Evolutionary conservation across 2,797 vertebrate species (phyloP), one percentile per base, ranked within the genome.

Genomic region (Propithecus deckenii): DNA sequence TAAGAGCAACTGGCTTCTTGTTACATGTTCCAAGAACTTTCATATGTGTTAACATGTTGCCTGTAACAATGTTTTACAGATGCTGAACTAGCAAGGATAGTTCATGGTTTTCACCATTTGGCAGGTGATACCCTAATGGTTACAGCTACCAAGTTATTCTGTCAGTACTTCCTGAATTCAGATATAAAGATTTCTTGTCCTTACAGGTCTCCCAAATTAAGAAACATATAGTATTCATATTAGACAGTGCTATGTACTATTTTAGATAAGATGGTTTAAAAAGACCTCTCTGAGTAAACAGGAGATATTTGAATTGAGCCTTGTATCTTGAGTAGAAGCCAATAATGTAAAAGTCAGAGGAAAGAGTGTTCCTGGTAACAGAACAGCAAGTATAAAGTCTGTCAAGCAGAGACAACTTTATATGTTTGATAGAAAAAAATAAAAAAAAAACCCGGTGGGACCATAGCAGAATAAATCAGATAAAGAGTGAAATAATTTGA

Each of bases 311-410:
- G 48, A 97, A 74, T 4, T 32, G 13, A 89, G 14, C 2, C n/a
- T 79, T 86, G 85, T 85, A 74, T 80, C n/a, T 87, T 95, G 23
- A 81, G 30, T 48, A 81, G 52, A 88, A 91, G 20, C 15, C 48
- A 91, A 78, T 38, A 79, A 71, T 30, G 3, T 38, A 59, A 94
- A 61, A 55, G n/a, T 72, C 61, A 69, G 43, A 83, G 28, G n/a
- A 69, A 59, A 95, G 52, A 76, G 7, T 28, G 2, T 67, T 92
- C 13, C 38, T 72, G 12, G 52, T 71, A 67, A 93, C 76, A 93
- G 71, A 88, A 79, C 5, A 84, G 12, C 5, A 67, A 69, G 20
- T 55, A 48, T 11, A 92, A 79, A 88, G 14, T 76, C 22, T 23
- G 63, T 50, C 41, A 67, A 61, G 15, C 10, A 85, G 41, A 67